Evolutionary conservation across 2,797 vertebrate genomes (phyloP).

Genomic region (Labroides dimidiatus): DNA sequence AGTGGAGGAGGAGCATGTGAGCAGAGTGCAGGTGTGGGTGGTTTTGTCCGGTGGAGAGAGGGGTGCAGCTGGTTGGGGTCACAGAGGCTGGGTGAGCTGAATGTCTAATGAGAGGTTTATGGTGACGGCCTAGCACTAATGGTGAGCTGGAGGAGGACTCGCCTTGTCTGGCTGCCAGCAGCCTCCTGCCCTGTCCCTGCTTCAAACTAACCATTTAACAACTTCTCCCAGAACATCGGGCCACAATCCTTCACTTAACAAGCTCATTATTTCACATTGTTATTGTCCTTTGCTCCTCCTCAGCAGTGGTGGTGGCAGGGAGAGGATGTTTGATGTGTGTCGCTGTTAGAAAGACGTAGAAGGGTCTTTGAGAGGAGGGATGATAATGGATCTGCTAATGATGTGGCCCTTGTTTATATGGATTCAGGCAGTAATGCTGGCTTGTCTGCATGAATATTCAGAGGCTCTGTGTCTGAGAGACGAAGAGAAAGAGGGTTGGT

Average conservation of each 20-base stretch:
- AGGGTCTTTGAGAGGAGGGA: constrained; percentile 64
- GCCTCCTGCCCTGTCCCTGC: constrained; percentile 48
- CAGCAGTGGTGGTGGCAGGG: constrained; percentile 32
- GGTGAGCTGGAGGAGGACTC: constrained; percentile 52
- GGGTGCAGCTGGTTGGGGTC: constrained; percentile 70
- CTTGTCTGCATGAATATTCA: constrained; percentile 76
- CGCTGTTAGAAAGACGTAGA: constrained; percentile 52
- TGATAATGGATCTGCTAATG: constrained; percentile 73
- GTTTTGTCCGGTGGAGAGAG: constrained; percentile 52
- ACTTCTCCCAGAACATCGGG: constrained; percentile 59
- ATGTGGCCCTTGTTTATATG: constrained; percentile 69
- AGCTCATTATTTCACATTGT: constrained; percentile 81
- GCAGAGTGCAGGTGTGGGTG: constrained; percentile 70
- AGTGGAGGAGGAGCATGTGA: constrained; percentile 57
- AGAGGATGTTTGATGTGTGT: constrained; percentile 71
- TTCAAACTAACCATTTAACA: constrained; percentile 67
- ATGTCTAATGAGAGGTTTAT: constrained; percentile 75
- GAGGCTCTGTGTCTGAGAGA: constrained; percentile 32
- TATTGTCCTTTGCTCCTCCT: constrained; percentile 74
- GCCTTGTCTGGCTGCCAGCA: constrained; percentile 61
- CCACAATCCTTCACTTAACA: constrained; percentile 73
- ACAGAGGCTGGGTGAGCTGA: constrained; percentile 62
- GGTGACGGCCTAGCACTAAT: constrained; percentile 46
- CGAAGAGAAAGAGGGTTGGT: constrained; percentile 18
- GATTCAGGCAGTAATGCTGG: constrained; percentile 55